Evolutionary conservation across 1,140 invertebrate genomes (phyloP), one percentile per base, ranked within the genome.

Genomic region (Archivesica marissinica): DNA sequence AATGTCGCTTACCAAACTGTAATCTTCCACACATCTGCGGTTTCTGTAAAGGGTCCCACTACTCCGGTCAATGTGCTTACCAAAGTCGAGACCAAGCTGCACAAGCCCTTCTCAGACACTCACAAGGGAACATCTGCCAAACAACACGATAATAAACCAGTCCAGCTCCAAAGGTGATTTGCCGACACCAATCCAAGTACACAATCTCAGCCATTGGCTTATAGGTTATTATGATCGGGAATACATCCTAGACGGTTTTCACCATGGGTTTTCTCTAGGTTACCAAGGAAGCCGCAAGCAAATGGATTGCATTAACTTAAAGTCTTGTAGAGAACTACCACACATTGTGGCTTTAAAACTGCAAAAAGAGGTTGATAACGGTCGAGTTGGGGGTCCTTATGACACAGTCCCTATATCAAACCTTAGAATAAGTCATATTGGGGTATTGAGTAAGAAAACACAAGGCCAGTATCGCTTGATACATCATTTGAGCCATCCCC

Each of bases 241-340:
- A 0, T 82, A 39, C 41, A 47, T 86, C 30, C 33, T 78, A 25
- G 20, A 77, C 0, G 72, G 79, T 66, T 86, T 86, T 54, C 41
- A 20, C 9, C 20, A 50, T 23, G 79, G 59, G 13, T 86, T 82
- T 68, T 25, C 50, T 28, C 28, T 86, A 30, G 77, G 77, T 52
- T 82, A 38, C 30, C 23, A 20, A 56, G 35, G 72, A 20, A 20
- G 33, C 25, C 38, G 33, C 25, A n/a, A 23, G 25, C 1, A 38
- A 17, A 61, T 1, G 2, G 38, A 30, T 6, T 23, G 13, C 35
- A 23, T 30, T 6, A 78, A 78, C 38, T 41, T 78, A 2, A 78
- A 78, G 30, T 78, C 76, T 30, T 78, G 76, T 25, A 20, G 41
- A 0, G 33, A 61, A 1, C 23, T 13, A 0, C 33, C 39, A 33